phyloP scores from a whole-genome alignment of 2,888 invertebrate species.

The Synergus japonicus region DNA sequence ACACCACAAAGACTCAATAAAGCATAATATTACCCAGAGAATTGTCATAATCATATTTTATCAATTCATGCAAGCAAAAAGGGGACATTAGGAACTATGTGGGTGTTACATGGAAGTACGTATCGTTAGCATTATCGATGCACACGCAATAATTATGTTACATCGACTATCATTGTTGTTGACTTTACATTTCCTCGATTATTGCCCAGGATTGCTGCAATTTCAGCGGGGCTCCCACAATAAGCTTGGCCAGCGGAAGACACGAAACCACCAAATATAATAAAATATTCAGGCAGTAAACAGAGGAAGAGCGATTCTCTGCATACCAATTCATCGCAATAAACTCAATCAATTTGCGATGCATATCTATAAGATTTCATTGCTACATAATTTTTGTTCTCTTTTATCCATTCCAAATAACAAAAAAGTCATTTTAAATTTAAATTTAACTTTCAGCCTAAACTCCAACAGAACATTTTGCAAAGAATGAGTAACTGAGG shows the following conservation, averaged over 20 bases:
- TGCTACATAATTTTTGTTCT: neutral
- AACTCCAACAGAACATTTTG: neutral
- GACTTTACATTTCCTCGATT: constrained; percentile 27
- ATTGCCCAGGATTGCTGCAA: constrained; percentile 33
- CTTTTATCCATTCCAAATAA: neutral
- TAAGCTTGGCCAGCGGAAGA: constrained; percentile 20
- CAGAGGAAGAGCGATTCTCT: neutral
- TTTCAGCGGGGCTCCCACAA: constrained; percentile 10
- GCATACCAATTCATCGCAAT: constrained; percentile 15
- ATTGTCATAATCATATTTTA: neutral
- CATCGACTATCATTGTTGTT: constrained; percentile 35
- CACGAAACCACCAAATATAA: constrained; percentile 18
- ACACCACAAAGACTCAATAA: neutral
- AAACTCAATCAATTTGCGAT: neutral
- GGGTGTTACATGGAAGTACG: constrained; percentile 1
- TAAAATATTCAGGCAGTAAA: constrained; percentile 27
- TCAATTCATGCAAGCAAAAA: constrained; percentile 2
- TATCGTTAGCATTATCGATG: constrained; percentile 17
- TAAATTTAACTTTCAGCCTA: neutral
- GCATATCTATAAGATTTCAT: neutral
- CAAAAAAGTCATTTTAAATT: neutral
- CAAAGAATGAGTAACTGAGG: constrained; percentile 10
- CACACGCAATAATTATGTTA: constrained; percentile 22
- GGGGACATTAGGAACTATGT: neutral
- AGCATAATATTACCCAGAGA: neutral